Base-by-base conservation (phyloP, 2,797 vertebrate species). In the Malacoctenus gilli region DNA sequence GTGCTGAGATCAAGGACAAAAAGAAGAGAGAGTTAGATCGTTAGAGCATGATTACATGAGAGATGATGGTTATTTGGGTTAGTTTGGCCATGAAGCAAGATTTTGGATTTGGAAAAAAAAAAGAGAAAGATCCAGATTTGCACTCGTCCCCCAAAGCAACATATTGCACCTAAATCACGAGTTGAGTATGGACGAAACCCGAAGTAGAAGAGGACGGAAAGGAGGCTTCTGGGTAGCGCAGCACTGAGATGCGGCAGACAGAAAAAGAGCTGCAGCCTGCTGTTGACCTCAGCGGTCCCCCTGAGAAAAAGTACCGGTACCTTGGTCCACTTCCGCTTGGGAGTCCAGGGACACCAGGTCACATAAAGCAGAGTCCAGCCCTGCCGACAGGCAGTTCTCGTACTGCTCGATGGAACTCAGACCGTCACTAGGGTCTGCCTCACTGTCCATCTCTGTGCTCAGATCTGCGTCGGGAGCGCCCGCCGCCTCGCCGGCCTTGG, bases 281-380 rank as follows among this genome's bases (percentile, higher is more conserved):
- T 1, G 32, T 11, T 55, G 55, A 61, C 59, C 59, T 49, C 35
- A 61, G 6, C 21, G 2, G 28, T 43, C 31, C 59, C 48, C 14
- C 51, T 51, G 20, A 46, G 19, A 54, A 61, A 66, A 91, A 87
- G n/a, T n/a, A n/a, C n/a, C n/a, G n/a, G n/a, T 96, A 96, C 95
- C 95, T 97, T 93, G 87, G 59, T 87, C 68, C 86, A 94, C 75
- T 87, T 96, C 92, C 82, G 93, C 80, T 80, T 93, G 76, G 56
- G 91, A 92, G 79, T 94, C 92, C 90, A 87, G 85, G 39, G 87
- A 91, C 61, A 90, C 84, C 80, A 90, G 85, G 58, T 86, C 86
- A 77, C 50, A 86, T 71, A 90, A 87, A 71, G 88, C 89, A 82
- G 3, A 77, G 71, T 89, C 82, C 84, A 90, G 78, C 23, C 85